Base-by-base conservation (phyloP, 1,140 invertebrate genomes). In the Rhyacophila brunnea region DNA sequence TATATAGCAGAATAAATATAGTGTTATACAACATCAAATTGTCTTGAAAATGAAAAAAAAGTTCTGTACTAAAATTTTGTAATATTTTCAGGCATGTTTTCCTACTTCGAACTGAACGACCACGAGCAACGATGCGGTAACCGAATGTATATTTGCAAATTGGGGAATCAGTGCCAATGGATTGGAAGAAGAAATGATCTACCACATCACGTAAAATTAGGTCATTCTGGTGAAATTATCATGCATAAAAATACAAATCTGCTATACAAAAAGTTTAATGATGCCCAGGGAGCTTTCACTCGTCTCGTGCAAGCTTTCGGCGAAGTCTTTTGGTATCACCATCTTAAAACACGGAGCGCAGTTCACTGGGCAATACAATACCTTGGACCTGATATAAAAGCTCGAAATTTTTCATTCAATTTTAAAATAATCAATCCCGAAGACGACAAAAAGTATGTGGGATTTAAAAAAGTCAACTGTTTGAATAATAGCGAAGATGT, bases 351-450 rank as follows among this genome's bases (percentile, higher is more conserved):
- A 2, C 20, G 47, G 15, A 38, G 36, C 34, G 19, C 34, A 4
- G 45, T 46, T 5, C 47, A 48, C 19, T 57, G 54, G 54, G 46
- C 46, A 1, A 19, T 57, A 7, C 54, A 57, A 48, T 57, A 57
- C 17, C 38, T 57, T 17, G 54, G 54, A 7, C 45, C 54, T 6
- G 54, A 57, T 40, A 40, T 48, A 6, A 48, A 49, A 3, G 35
- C 44, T 17, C n/a, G 11, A 0, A 48, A 57, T 14, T 57, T 48
- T 20, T 11, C 34, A 1, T 57, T 19, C 19, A 34, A 47, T 49
- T 40, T 57, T 6, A 57, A 49, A 17, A 45, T 57, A 28, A 45
- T 48, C 23, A 4, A 48, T 48, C 11, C 45, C 1, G 45, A 49
- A 9, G 54, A 57, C 28, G 48, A 7, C 15, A 19, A 19, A n/a